These are phyloP conservation scores for Colistium nudipinnis DNA, from an alignment of 2,113 vertebrate species.

Conservation along the genomic window DNA sequence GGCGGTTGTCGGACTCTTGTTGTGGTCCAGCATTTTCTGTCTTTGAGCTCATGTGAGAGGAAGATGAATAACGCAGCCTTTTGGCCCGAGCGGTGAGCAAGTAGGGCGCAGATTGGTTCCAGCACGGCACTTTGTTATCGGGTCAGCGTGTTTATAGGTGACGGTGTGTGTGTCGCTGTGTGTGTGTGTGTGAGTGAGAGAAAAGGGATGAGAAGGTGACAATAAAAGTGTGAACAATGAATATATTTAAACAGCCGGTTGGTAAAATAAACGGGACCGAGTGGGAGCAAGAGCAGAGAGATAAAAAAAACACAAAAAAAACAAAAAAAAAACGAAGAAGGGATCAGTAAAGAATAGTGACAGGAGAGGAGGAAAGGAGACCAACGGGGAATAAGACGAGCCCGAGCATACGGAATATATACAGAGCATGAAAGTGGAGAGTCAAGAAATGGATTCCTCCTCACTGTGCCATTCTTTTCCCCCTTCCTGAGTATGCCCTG, in stretches of 20 bases:
- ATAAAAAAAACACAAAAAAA: slow-evolving; percentile 4
- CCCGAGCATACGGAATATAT: too few relatives aligned
- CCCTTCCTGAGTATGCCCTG: slow-evolving; percentile 5
- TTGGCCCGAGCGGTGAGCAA: slow-evolving; percentile 19
- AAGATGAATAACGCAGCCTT: slow-evolving; percentile 33
- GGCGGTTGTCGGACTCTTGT: background rate
- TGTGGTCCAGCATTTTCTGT: background rate
- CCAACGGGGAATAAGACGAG: background rate
- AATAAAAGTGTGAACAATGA: too few relatives aligned
- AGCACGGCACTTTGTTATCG: slow-evolving; percentile 12
- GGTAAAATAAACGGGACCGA: background rate
- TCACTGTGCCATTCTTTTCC: slow-evolving; percentile 22
- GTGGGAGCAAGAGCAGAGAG: background rate
- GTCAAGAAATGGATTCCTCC: slow-evolving; percentile 43
- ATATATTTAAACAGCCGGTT: too few relatives aligned
- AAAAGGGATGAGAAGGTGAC: background rate
- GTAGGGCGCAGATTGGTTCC: slow-evolving; percentile 11
- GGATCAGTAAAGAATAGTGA: slow-evolving; percentile 28
- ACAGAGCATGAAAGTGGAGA: slow-evolving; percentile 52
- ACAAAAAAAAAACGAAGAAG: slow-evolving; percentile 17
- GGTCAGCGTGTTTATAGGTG: slow-evolving; percentile 18
- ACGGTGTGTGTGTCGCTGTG: slow-evolving; percentile 6
- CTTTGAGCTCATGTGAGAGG: background rate
- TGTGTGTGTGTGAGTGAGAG: background rate
- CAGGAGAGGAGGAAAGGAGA: slow-evolving; percentile 31